A percentile compares a stretch with the other conserved stretches of the same genome.
phyloP scores from a whole-genome alignment of 2,797 vertebrate species.

The Ambastaia sidthimunki region DNA sequence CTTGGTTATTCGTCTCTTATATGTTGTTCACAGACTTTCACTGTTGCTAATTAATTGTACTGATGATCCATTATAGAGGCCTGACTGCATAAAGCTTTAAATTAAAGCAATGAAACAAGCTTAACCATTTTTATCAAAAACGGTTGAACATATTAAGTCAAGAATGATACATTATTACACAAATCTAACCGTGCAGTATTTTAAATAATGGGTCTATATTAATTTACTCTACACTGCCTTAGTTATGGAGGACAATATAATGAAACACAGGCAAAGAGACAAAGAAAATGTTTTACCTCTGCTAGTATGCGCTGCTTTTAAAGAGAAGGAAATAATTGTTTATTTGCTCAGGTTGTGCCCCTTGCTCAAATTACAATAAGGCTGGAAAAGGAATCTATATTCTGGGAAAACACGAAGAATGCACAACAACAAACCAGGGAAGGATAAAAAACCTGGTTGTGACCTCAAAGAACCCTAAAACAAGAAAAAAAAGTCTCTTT shows the following conservation, averaged over 20 bases:
- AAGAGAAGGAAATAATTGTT: not conserved
- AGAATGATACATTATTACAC: no score
- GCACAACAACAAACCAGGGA: not conserved
- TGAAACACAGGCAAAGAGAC: not conserved
- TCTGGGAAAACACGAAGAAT: not conserved
- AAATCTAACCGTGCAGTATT: no score
- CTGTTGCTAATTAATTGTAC: no score
- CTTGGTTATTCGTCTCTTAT: no score
- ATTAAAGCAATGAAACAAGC: no score
- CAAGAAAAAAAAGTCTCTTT: no score
- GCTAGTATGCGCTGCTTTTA: not conserved
- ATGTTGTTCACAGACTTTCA: no score
- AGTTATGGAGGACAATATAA: not conserved
- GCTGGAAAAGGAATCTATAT: not conserved
- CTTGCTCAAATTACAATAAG: constrained; percentile 67
- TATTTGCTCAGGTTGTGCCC: constrained; percentile 9
- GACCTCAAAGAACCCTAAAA: not conserved
- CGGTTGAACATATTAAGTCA: no score
- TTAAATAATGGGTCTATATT: no score
- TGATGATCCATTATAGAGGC: no score
- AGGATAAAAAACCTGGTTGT: not conserved
- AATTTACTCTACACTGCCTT: not conserved
- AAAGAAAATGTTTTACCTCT: not conserved
- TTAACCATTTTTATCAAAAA: no score
- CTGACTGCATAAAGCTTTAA: no score